A percentile compares a stretch with the other conserved stretches of the same genome.
These are phyloP conservation scores for Lissocephala sabroskyi DNA, from an alignment of 2,888 invertebrate species.

Conservation along the genomic window DNA sequence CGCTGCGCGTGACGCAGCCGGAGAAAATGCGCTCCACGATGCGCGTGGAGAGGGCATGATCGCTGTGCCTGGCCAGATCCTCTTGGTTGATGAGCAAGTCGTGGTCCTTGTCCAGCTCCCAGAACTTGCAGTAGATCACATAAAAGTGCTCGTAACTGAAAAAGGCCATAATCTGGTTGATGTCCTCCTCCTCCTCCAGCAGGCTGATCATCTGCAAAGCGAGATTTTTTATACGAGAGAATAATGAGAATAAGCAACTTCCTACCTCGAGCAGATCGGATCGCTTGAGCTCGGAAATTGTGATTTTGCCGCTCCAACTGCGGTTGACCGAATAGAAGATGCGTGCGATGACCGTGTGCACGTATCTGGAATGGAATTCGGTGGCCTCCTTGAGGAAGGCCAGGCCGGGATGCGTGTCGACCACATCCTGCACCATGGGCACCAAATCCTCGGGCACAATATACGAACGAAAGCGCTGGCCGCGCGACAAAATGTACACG, in stretches of 20 bases:
- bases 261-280: slow-evolving; percentile 86
- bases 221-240: no score
- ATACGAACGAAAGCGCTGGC: slow-evolving; percentile 73
- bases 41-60: slow-evolving; percentile 95
- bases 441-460: slow-evolving; percentile 93
- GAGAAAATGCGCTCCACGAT: slow-evolving; percentile 98
- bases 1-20: slow-evolving; percentile 93
- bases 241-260: no score
- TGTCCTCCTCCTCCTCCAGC: slow-evolving; percentile 96
- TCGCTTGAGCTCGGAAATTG: slow-evolving; percentile 89
- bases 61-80: slow-evolving; percentile 95
- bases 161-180: slow-evolving; percentile 92
- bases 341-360: slow-evolving; percentile 98
- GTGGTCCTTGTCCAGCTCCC: slow-evolving; percentile 99
- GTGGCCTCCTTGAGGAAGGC: slow-evolving; percentile 97
- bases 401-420: slow-evolving; percentile 97
- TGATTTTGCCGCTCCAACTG: slow-evolving; percentile 96
- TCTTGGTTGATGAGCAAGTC: slow-evolving; percentile 95
- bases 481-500: slow-evolving; percentile 86
- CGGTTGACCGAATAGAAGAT: slow-evolving; percentile 98
- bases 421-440: slow-evolving; percentile 96
- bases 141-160: slow-evolving; percentile 99
- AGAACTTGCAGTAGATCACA: slow-evolving; percentile 99
- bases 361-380: slow-evolving; percentile 98
- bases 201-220: slow-evolving; percentile 80